Evolutionary conservation across 2,888 invertebrate species (phyloP).

Genomic region (Pimpla rufipes): DNA sequence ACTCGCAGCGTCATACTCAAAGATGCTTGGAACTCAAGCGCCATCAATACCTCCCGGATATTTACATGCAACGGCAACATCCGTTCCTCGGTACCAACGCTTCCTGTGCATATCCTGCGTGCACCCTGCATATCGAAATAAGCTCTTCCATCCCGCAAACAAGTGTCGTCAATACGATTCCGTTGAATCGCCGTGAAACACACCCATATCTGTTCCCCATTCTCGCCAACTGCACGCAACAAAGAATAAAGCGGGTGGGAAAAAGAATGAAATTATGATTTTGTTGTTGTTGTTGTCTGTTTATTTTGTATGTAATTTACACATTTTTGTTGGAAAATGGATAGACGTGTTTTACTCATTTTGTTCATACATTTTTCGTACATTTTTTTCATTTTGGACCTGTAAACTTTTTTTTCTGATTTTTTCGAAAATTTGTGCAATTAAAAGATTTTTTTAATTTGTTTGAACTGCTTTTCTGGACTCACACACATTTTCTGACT

Average conservation of each 20-base stretch:
- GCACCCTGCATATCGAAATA: constrained; percentile 10
- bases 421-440: too few relatives aligned
- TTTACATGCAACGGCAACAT: not conserved
- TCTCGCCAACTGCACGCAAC: constrained; percentile 5
- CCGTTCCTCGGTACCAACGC: constrained; percentile 30
- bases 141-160: constrained; percentile 9
- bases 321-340: too few relatives aligned
- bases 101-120: not conserved
- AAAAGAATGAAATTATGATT: constrained; percentile 1
- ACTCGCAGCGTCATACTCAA: constrained; percentile 14
- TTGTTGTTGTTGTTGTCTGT: too few relatives aligned
- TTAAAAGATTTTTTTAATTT: too few relatives aligned
- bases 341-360: too few relatives aligned
- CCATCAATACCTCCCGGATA: not conserved
- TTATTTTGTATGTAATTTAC: too few relatives aligned
- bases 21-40: not conserved
- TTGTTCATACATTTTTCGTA: too few relatives aligned
- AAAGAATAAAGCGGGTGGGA: constrained; percentile 8
- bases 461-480: too few relatives aligned
- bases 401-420: too few relatives aligned
- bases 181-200: constrained; percentile 2
- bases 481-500: too few relatives aligned
- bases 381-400: too few relatives aligned
- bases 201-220: constrained; percentile 17
- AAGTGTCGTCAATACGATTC: constrained; percentile 42